These are phyloP conservation scores for Leptinotarsa tumamoca DNA, from an alignment of 2,888 invertebrate species.

Conservation along the genomic window DNA sequence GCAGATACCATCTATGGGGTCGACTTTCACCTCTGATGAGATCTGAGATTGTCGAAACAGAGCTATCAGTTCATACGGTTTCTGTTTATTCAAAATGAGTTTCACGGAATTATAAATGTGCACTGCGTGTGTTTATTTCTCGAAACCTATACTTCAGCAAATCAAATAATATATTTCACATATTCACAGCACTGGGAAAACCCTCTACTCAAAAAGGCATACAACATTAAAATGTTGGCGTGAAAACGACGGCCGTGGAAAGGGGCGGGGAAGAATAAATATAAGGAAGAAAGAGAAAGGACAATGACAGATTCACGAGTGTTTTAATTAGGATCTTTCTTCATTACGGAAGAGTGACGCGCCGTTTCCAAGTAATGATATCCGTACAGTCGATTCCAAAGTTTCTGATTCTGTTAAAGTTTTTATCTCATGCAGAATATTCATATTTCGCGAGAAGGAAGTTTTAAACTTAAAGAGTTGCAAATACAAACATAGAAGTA, in stretches of 20 bases:
- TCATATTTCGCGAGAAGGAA: constrained; percentile 38
- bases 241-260: constrained; percentile 31
- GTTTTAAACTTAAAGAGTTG: constrained; percentile 35
- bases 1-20: too few relatives aligned
- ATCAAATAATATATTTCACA: not conserved
- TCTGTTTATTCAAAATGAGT: too few relatives aligned
- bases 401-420: constrained; percentile 52
- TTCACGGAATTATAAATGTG: too few relatives aligned
- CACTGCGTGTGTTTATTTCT: too few relatives aligned
- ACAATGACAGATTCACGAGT: constrained; percentile 53
- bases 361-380: constrained; percentile 52
- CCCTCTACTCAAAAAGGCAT: constrained; percentile 3
- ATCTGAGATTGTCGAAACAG: too few relatives aligned
- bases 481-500: constrained; percentile 35
- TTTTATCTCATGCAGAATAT: constrained; percentile 50
- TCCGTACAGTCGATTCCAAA: constrained; percentile 52
- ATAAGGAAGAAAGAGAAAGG: constrained; percentile 46
- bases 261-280: constrained; percentile 37
- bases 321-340: constrained; percentile 59
- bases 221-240: constrained; percentile 18
- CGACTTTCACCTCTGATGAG: too few relatives aligned
- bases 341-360: constrained; percentile 53
- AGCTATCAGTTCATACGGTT: too few relatives aligned
- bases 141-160: not conserved
- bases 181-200: not conserved